Evolutionary conservation across 2,888 invertebrate species (phyloP).

Genomic region (Andrena bucephala): DNA sequence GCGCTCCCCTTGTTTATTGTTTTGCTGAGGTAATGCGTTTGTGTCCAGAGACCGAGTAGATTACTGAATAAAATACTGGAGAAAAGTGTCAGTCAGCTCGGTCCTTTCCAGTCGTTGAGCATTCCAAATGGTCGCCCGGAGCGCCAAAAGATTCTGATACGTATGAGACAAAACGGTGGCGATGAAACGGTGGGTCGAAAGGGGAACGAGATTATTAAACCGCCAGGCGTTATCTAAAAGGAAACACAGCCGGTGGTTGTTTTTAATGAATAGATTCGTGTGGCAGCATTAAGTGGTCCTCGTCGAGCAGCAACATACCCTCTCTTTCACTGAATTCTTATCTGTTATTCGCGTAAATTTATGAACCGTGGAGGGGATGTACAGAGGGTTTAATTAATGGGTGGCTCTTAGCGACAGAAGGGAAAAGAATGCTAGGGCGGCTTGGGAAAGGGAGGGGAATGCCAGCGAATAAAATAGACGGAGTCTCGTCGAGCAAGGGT

Average conservation of each 20-base stretch:
- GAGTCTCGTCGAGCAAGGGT: not conserved
- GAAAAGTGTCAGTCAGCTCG: not conserved
- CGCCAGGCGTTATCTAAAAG: not conserved
- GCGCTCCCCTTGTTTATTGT: too few relatives aligned
- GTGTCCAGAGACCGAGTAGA: not conserved
- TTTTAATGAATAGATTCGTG: not conserved
- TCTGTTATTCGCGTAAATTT: constrained; percentile 42
- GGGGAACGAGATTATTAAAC: constrained; percentile 10
- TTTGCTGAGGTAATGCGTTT: not conserved
- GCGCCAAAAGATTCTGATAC: not conserved
- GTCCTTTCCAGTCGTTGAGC: not conserved
- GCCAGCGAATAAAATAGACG: not conserved
- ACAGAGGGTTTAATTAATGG: constrained; percentile 28
- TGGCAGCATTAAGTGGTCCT: constrained; percentile 15
- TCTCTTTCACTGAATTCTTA: not conserved
- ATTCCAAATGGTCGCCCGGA: constrained; percentile 1
- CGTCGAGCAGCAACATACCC: not conserved
- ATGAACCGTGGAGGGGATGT: not conserved
- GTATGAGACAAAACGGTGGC: not conserved
- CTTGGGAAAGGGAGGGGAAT: not conserved
- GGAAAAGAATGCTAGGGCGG: not conserved
- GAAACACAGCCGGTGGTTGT: not conserved
- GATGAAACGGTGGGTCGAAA: not conserved
- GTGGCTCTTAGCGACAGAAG: not conserved
- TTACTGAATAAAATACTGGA: not conserved